Conservation (phyloP, 1,140 invertebrate genomes). For the Drosophila ohnishii region DNA sequence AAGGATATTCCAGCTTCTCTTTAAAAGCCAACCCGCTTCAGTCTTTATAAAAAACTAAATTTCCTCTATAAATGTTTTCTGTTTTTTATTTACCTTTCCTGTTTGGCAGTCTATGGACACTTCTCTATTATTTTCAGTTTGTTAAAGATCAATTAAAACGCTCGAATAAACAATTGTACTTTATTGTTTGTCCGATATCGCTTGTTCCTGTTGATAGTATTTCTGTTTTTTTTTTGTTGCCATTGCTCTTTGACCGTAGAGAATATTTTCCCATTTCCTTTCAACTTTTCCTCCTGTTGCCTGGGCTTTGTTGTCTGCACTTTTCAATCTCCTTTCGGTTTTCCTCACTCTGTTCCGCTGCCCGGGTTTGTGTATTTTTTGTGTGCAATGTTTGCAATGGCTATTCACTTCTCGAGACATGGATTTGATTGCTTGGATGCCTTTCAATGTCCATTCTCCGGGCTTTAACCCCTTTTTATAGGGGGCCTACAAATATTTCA, state of each 20-base stretch:
- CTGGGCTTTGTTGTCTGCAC: constrained; percentile 35
- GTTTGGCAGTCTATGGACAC: constrained; percentile 1
- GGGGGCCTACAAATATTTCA: not conserved
- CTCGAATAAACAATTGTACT: constrained; percentile 24
- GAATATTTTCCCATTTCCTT: constrained; percentile 35
- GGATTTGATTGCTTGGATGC: constrained; percentile 66
- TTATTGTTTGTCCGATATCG: constrained; percentile 34
- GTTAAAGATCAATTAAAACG: constrained; percentile 39
- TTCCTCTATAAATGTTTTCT: not conserved
- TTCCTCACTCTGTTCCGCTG: constrained; percentile 5
- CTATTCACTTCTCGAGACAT: constrained; percentile 50
- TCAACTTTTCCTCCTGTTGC: constrained; percentile 10
- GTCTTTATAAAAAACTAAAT: not conserved
- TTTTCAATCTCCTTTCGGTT: constrained; percentile 31
- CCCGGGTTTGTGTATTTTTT: constrained; percentile 34
- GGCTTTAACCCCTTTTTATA: constrained; percentile 3
- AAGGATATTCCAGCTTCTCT: not conserved
- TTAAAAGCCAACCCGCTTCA: not conserved
- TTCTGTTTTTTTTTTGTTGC: constrained; percentile 1
- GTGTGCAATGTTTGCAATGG: constrained; percentile 51
- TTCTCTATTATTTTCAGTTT: constrained; percentile 18
- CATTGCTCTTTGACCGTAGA: constrained; percentile 35
- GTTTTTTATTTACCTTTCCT: not conserved
- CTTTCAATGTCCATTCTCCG: constrained; percentile 43
- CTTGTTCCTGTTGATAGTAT: constrained; percentile 35